Evolutionary conservation across 2,113 vertebrate genomes (phyloP).

Genomic region (Strix aluco): DNA sequence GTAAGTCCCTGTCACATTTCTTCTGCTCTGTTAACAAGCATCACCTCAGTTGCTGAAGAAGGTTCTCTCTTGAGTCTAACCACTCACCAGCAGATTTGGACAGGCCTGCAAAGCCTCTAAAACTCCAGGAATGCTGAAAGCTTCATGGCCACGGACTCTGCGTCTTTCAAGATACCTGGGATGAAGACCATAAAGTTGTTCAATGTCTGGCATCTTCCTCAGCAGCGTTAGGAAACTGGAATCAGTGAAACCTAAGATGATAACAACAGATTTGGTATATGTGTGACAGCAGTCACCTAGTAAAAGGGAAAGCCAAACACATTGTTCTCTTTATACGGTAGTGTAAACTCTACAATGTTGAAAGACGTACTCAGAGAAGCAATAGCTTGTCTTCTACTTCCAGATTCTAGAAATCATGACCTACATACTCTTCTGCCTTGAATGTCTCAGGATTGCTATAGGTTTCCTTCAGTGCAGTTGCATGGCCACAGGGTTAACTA

Average conservation of each 20-base stretch:
- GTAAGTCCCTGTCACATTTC: not conserved
- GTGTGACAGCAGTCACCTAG: not conserved
- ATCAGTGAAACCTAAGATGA: conserved; percentile 92
- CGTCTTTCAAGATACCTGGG: conserved; percentile 95
- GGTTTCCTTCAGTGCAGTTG: not conserved
- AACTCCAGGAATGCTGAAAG: conserved; percentile 97
- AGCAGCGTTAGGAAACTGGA: conserved; percentile 93
- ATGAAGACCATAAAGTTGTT: conserved; percentile 97
- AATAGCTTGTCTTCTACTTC: not conserved
- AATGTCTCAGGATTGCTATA: not conserved
- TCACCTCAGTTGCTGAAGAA: not conserved
- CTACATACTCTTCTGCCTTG: not conserved
- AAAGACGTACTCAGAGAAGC: not conserved
- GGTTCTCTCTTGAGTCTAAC: not conserved
- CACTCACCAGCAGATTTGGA: conserved; percentile 92
- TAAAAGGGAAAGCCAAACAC: conserved; percentile 9
- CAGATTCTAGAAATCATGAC: not conserved
- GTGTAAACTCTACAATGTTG: not conserved
- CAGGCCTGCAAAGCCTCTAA: conserved; percentile 95
- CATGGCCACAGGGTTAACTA: not conserved
- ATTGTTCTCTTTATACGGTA: not conserved
- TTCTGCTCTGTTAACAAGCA: not conserved
- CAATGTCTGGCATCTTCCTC: conserved; percentile 98
- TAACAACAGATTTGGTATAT: conserved; percentile 52
- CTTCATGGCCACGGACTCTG: conserved; percentile 92